Conservation (phyloP, 2,113 vertebrate species). For the Microtus montanus region DNA sequence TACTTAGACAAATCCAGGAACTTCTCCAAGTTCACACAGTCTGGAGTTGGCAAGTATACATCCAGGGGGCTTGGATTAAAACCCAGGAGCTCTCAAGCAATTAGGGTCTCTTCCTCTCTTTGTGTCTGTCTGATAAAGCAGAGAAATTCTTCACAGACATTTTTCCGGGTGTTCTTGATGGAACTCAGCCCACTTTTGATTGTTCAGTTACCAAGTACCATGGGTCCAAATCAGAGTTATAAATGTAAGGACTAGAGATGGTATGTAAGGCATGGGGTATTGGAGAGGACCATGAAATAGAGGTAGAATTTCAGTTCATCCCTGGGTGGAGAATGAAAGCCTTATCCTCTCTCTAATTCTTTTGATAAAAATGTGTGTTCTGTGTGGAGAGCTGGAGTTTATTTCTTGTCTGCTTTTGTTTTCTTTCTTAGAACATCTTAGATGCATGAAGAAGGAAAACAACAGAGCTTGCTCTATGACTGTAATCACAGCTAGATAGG, state of each 20-base stretch:
- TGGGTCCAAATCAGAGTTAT: constrained; percentile 49
- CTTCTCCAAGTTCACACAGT: constrained; percentile 30
- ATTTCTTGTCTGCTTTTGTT: constrained; percentile 74
- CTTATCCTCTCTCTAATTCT: constrained; percentile 59
- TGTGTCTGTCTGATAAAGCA: not conserved
- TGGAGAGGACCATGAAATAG: constrained; percentile 48
- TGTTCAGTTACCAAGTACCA: constrained; percentile 50
- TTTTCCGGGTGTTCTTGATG: not conserved
- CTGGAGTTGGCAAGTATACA: not conserved
- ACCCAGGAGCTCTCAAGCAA: not conserved
- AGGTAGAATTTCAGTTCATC: constrained; percentile 55
- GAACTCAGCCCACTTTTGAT: constrained; percentile 34
- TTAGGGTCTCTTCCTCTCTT: not conserved
- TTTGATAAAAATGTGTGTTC: constrained; percentile 76
- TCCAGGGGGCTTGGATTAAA: not conserved
- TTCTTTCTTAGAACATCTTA: constrained; percentile 63
- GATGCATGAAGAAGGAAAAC: constrained; percentile 77
- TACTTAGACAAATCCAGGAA: constrained; percentile 33
- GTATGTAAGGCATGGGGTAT: constrained; percentile 42
- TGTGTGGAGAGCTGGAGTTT: constrained; percentile 53
- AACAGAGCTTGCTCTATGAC: constrained; percentile 72
- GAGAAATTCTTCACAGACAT: not conserved
- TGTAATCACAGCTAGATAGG: constrained; percentile 56
- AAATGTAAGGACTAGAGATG: constrained; percentile 48
- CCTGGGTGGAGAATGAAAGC: constrained; percentile 66